A percentile compares a stretch with the other conserved stretches of the same genome.
Evolutionary conservation across 1,140 invertebrate species (phyloP).

Genomic region (Heterodera schachtii): DNA sequence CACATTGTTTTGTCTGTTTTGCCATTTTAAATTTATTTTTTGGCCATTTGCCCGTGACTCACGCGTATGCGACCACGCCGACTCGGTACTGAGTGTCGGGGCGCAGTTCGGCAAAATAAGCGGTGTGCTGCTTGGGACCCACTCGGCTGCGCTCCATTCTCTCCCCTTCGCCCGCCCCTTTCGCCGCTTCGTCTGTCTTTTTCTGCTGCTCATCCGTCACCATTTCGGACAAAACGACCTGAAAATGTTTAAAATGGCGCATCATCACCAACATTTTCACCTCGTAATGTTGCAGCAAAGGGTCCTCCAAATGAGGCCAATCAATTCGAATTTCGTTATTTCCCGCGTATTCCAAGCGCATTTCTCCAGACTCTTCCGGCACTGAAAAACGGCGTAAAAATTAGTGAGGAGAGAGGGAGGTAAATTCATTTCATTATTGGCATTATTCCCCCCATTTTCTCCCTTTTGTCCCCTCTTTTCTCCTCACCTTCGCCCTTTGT

Average conservation of each 20-base stretch:
- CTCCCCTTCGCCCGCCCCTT: slow-evolving; percentile 35
- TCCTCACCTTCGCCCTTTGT: slow-evolving; percentile 60
- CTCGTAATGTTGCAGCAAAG: slow-evolving; percentile 62
- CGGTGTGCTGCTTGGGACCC: slow-evolving; percentile 41
- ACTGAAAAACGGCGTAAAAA: slow-evolving; percentile 33
- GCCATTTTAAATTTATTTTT: not conserved
- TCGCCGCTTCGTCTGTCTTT: slow-evolving; percentile 32
- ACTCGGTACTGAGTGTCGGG: slow-evolving; percentile 58
- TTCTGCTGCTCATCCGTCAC: slow-evolving; percentile 1
- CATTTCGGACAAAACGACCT: slow-evolving; percentile 29
- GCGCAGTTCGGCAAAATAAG: slow-evolving; percentile 53
- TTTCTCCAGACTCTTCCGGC: slow-evolving; percentile 47
- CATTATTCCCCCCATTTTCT: too few relatives aligned
- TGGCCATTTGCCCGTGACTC: not conserved
- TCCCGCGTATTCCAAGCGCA: slow-evolving; percentile 55
- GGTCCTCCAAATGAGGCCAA: slow-evolving; percentile 58
- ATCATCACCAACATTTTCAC: slow-evolving; percentile 35
- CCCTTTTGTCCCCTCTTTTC: too few relatives aligned
- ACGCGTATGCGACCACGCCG: slow-evolving; percentile 63
- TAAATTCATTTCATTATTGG: too few relatives aligned
- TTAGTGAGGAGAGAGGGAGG: too few relatives aligned
- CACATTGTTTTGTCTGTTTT: not conserved
- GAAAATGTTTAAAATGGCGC: slow-evolving; percentile 14
- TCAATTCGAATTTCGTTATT: slow-evolving; percentile 55
- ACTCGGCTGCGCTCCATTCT: slow-evolving; percentile 57